Conservation (phyloP, 2,888 invertebrate genomes). For the Dryobota labecula region DNA sequence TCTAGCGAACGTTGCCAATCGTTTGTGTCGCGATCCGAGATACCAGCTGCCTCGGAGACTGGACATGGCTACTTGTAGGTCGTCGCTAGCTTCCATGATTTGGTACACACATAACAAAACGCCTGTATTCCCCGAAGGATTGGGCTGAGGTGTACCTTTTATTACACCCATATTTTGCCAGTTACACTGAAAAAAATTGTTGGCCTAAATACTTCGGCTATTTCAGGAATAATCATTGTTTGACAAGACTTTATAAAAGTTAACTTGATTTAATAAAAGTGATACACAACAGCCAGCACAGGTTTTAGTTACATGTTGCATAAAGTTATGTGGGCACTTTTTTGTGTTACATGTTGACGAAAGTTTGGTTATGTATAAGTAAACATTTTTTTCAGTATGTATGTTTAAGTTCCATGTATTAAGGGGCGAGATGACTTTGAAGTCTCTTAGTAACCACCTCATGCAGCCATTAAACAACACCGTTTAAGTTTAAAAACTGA, state of each 20-base stretch:
- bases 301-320: too few species aligned
- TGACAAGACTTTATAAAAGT: too few species aligned
- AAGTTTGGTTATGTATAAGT: too few species aligned
- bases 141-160: background rate
- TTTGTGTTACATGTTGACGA: too few species aligned
- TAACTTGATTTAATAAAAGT: too few species aligned
- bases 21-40: constrained; percentile 3
- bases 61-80: too few species aligned
- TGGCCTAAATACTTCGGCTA: too few species aligned
- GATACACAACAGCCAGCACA: too few species aligned
- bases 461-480: background rate
- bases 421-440: background rate
- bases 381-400: too few species aligned
- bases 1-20: background rate
- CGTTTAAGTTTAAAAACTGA: background rate
- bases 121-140: background rate
- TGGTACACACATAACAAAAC: background rate
- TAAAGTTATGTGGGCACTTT: too few species aligned
- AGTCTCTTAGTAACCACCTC: background rate
- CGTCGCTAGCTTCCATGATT: background rate
- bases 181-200: too few species aligned
- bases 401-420: background rate
- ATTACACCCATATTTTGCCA: background rate
- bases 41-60: background rate
- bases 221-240: too few species aligned